Conservation (phyloP, 2,797 vertebrate genomes). For the Phaenicophaeus curvirostris region DNA sequence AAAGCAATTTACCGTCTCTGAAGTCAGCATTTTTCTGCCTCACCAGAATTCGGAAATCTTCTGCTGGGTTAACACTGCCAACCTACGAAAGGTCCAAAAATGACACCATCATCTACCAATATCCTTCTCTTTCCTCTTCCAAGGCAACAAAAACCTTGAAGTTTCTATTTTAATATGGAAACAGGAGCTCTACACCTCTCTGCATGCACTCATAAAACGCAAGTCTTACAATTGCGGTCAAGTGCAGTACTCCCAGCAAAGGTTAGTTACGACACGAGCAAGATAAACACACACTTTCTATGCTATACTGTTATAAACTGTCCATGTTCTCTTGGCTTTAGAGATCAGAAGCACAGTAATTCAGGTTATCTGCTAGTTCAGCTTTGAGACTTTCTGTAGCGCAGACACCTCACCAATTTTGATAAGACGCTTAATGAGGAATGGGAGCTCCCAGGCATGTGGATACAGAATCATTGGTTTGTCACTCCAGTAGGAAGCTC, state of each 20-base stretch:
- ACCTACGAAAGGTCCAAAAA: conserved; percentile 80
- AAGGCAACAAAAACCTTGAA: not conserved
- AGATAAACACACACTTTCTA: not conserved
- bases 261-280: not conserved
- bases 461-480: not conserved
- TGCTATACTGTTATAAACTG: not conserved
- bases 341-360: not conserved
- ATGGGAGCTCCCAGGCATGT: not conserved
- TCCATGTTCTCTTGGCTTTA: not conserved
- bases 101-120: not conserved
- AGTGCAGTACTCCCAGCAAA: not conserved
- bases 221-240: not conserved
- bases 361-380: not conserved
- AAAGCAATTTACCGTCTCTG: conserved; percentile 83
- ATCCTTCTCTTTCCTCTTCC: not conserved
- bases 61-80: conserved; percentile 89
- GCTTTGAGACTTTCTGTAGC: not conserved
- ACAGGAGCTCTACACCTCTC: not conserved
- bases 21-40: conserved; percentile 86
- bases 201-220: not conserved
- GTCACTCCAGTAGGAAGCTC: not conserved
- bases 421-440: not conserved
- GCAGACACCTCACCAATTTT: not conserved
- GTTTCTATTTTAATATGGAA: not conserved
- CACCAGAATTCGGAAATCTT: conserved; percentile 87